Evolutionary conservation across 2,797 vertebrate species (phyloP), one percentile per base, ranked within the genome.

Genomic region (Catamblyrhynchus diadema): DNA sequence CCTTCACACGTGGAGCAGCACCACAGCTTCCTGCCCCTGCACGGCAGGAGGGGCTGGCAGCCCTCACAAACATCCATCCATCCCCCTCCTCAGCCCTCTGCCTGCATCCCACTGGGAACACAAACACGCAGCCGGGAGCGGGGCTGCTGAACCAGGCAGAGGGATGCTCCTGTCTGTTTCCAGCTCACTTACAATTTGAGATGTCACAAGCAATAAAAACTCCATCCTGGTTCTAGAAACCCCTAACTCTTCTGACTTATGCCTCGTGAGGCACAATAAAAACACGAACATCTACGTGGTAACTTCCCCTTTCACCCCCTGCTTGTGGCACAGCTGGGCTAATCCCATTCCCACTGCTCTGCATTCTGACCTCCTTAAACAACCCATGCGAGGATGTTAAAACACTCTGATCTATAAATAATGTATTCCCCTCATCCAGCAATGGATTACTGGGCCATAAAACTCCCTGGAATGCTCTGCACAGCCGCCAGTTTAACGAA

Each of bases 381-480:
- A 93, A 77, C 81, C 75, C 87, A 23, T 14, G 79, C 21, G 48
- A 95, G 74, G 41, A 93, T 90, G 84, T 37, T 95, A 82, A 92
- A 93, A 92, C 89, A 88, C 91, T 96, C 92, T 80, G 30, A 71
- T 86, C 93, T 90, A 84, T 96, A 96, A 97, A 95, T 96, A 96
- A 96, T 93, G 54, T 35, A 96, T 95, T 94, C 85, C 64, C 60
- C 87, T 96, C 93, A 94, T 83, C 81, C 71, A 95, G 84, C 69
- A 61, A 79, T 70, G 80, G 91, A 95, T 94, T 95, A 95, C 59
- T 79, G 86, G 88, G 94, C 94, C 93, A 85, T 90, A 93, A 93
- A 96, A 91, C 83, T 85, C 84, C 56, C 54, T 86, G 79, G 32
- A 91, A 93, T 12, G 57, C 81, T 72, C 67, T 0, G 0, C 81